A percentile compares a stretch with the other conserved stretches of the same genome.
Evolutionary conservation across 2,888 invertebrate genomes (phyloP).

Genomic region (Melanotus villosus): DNA sequence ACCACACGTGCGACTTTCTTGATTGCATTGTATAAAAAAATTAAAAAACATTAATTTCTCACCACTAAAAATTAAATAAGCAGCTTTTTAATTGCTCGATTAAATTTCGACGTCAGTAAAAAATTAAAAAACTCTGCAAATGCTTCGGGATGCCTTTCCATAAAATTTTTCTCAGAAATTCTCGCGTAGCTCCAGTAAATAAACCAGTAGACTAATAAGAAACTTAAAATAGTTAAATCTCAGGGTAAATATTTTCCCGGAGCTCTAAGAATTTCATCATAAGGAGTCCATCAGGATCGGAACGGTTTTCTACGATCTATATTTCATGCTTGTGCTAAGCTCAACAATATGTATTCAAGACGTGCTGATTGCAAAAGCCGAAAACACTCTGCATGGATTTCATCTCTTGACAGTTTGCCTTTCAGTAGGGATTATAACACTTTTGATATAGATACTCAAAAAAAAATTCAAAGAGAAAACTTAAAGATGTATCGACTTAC

Average conservation of each 20-base stretch:
- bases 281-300: background rate
- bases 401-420: conserved; percentile 13
- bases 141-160: no score
- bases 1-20: no score
- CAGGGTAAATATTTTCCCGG: conserved; percentile 6
- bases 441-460: background rate
- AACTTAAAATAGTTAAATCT: conserved; percentile 7
- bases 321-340: conserved; percentile 10
- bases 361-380: conserved; percentile 20
- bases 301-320: conserved; percentile 2
- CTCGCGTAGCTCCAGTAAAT: no score
- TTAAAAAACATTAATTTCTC: no score
- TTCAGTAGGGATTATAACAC: conserved; percentile 14
- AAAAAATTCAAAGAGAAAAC: conserved; percentile 6
- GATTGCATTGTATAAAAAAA: no score
- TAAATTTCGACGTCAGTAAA: no score
- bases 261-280: background rate
- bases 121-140: no score
- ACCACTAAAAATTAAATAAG: no score
- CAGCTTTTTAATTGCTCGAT: no score
- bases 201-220: no score
- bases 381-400: conserved; percentile 19
- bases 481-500: background rate
- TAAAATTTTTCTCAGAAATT: no score
- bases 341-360: conserved; percentile 24